Base-by-base conservation (phyloP, 2,113 vertebrate species). In the Cynoglossus semilaevis region DNA sequence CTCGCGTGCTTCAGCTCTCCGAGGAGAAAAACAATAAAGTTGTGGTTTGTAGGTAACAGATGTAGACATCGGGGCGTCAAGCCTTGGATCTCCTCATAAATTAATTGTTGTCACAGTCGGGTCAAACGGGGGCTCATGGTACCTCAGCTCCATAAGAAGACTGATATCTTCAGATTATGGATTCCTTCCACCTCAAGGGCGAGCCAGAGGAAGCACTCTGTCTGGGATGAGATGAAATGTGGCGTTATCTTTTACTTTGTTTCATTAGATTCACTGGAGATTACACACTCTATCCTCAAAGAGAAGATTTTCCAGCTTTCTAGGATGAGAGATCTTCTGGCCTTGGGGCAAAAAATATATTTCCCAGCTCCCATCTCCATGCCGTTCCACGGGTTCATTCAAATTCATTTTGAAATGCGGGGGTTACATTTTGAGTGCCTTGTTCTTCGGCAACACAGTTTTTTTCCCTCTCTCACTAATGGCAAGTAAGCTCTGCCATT, bases 221-320 rank as follows among this genome's bases (percentile, higher is more conserved):
- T 84, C 78, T 82, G 58, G 72, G 68, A 81, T 56, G 68, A 86
- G 85, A 88, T 89, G 80, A 82, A 89, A 87, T 74, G 86, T 85
- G 86, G 85, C 78, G 69, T 88, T 87, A 91, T 87, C 85, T 88
- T 90, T 90, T 90, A 87, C 86, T 91, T 88, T 85, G 83, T 90
- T 88, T 87, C 87, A 87, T 89, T 89, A 88, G 83, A 89, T 85
- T 77, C 84, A 75, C 77, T 82, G 77, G 82, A 91, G 87, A 91
- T 89, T 88, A 83, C 78, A 80, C 77, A 79, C 83, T 83, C 67
- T 64, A 83, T 82, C 87, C 86, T 86, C 80, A 81, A 86, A 83
- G 76, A 81, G 70, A 58, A 61, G 71, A 70, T 78, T 82, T 67
- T 77, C 81, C 77, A 58, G 77, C 73, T 75, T 78, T 77, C 82